Evolutionary conservation across 1,140 invertebrate species (phyloP).

Genomic region (Tetranychus urticae): DNA sequence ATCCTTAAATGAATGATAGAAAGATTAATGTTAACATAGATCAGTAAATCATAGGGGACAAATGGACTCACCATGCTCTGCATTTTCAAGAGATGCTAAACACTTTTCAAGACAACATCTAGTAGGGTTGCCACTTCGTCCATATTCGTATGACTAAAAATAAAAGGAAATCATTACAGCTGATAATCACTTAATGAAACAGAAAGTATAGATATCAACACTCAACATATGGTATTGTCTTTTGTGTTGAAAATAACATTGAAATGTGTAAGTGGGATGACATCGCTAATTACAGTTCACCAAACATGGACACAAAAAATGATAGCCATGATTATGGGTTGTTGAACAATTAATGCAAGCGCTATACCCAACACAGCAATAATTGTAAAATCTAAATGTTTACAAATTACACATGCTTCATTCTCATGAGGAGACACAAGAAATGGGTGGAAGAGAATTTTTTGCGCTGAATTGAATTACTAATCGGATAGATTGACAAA

Average conservation of each 20-base stretch:
- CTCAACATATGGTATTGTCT: background rate
- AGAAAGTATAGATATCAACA: too few relatives aligned
- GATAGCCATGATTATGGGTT: too few relatives aligned
- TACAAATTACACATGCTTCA: background rate
- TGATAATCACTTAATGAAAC: too few relatives aligned
- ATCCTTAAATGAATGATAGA: background rate
- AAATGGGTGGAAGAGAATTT: background rate
- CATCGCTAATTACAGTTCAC: too few relatives aligned
- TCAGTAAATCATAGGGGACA: background rate
- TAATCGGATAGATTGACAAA: background rate
- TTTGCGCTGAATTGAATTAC: background rate
- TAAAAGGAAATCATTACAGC: background rate
- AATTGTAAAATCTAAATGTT: background rate
- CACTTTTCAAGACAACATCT: conserved; percentile 65
- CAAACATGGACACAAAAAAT: too few relatives aligned
- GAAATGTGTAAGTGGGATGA: background rate
- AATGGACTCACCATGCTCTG: conserved; percentile 39
- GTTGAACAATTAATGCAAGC: too few relatives aligned
- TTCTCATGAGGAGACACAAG: too few relatives aligned
- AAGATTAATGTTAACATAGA: background rate
- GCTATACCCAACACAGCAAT: too few relatives aligned
- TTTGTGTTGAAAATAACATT: background rate
- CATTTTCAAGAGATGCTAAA: conserved; percentile 67
- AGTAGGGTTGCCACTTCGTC: conserved; percentile 81
- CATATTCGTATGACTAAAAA: conserved; percentile 52